Percentiles rank a stretch among this genome's conserved stretches.
Evolutionary conservation across 2,113 vertebrate species (phyloP).

Genomic region (Entelurus aequoreus): DNA sequence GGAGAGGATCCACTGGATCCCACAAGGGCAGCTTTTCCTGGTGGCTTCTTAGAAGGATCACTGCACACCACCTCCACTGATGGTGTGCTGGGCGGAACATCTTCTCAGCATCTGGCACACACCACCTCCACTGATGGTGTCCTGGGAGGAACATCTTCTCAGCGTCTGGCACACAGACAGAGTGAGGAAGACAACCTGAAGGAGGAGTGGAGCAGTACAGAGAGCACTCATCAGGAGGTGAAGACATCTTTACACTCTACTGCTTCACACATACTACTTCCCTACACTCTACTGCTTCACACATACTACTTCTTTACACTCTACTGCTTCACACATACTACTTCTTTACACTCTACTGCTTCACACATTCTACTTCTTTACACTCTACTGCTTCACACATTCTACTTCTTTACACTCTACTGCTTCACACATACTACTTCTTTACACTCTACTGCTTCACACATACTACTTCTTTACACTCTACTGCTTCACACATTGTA

Average conservation of each 20-base stretch:
- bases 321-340: too few relatives aligned
- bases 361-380: too few relatives aligned
- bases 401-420: too few relatives aligned
- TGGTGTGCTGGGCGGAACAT: constrained; percentile 25
- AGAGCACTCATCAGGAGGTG: constrained; percentile 95
- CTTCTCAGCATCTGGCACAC: constrained; percentile 29
- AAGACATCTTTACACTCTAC: constrained; percentile 39
- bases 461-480: too few relatives aligned
- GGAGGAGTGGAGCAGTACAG: constrained; percentile 93
- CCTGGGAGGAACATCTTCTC: constrained; percentile 14
- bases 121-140: constrained; percentile 42
- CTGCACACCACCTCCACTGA: constrained; percentile 37
- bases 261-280: too few relatives aligned
- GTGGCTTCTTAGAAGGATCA: constrained; percentile 18
- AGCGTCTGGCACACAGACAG: constrained; percentile 61
- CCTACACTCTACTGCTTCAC: too few relatives aligned
- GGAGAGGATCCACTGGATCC: constrained; percentile 58
- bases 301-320: too few relatives aligned
- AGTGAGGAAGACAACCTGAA: constrained; percentile 87
- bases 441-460: too few relatives aligned
- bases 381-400: too few relatives aligned
- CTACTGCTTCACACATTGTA: too few relatives aligned
- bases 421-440: too few relatives aligned
- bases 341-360: too few relatives aligned
- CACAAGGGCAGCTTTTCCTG: constrained; percentile 46